A percentile compares a stretch with the other conserved stretches of the same genome.
Evolutionary conservation across 2,888 invertebrate species (phyloP).

Genomic region (Dermolepida albohirtum): DNA sequence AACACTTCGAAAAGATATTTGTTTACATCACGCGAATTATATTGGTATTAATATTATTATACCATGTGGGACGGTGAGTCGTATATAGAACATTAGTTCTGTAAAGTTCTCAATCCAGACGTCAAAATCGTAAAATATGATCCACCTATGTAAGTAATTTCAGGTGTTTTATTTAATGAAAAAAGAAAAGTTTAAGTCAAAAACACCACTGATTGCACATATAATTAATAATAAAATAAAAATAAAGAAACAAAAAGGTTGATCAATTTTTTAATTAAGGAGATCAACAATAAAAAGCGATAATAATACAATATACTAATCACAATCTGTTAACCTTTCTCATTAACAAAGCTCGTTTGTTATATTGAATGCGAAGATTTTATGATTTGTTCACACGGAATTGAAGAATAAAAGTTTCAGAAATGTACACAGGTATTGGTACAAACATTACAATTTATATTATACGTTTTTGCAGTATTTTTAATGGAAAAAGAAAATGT

Average conservation of each 20-base stretch:
- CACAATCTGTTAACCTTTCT: conserved; percentile 42
- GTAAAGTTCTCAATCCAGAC: too few species aligned
- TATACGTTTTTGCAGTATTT: background rate
- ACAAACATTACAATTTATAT: conserved; percentile 4
- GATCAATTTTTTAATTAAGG: conserved; percentile 34
- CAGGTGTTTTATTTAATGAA: too few species aligned
- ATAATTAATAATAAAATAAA: background rate
- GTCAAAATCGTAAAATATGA: too few species aligned
- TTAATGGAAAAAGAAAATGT: conserved; percentile 5
- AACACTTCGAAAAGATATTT: too few species aligned
- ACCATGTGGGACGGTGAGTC: too few species aligned
- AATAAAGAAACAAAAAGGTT: conserved; percentile 22
- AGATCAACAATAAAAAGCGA: conserved; percentile 31
- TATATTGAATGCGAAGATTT: conserved; percentile 50
- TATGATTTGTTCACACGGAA: background rate
- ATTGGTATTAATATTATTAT: too few species aligned
- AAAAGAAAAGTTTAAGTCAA: too few species aligned
- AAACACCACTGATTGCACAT: conserved; percentile 11
- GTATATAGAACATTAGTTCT: too few species aligned
- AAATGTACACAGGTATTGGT: background rate
- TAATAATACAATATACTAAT: conserved; percentile 37
- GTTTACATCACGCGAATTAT: too few species aligned
- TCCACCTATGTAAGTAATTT: too few species aligned
- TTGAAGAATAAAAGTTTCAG: too few species aligned
- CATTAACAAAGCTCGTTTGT: conserved; percentile 43